Conservation (phyloP, 2,113 vertebrate species). For the Protobothrops flavoviridis region DNA sequence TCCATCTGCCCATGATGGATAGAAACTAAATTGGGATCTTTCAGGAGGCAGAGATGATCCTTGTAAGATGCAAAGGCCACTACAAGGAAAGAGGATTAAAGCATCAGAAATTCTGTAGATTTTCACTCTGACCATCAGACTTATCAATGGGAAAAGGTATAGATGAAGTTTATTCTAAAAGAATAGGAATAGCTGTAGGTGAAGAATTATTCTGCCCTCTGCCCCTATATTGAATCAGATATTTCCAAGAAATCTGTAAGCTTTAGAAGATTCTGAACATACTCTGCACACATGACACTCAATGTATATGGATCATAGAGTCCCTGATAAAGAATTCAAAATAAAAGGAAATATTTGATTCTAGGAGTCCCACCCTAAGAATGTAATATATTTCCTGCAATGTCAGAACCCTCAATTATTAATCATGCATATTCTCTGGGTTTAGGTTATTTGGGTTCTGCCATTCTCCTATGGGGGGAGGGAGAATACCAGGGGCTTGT, state of each 20-base stretch:
- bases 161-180: not conserved
- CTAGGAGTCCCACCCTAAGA: no score
- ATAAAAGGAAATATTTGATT: no score
- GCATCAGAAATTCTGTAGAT: not conserved
- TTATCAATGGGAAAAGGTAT: not conserved
- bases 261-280: not conserved
- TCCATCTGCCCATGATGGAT: not conserved
- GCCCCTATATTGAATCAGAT: not conserved
- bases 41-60: not conserved
- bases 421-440: no score
- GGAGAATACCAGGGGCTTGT: no score
- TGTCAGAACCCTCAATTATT: no score
- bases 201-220: not conserved
- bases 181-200: not conserved
- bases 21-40: not conserved
- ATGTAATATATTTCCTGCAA: no score
- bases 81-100: not conserved
- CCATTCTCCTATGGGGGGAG: no score
- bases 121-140: not conserved
- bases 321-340: no score
- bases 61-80: not conserved
- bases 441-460: no score
- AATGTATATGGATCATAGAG: not conserved
- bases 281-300: not conserved
- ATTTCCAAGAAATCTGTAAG: not conserved